Base-by-base conservation (phyloP, 92 coral and sea anemone genomes). In the Porites evermanni region DNA sequence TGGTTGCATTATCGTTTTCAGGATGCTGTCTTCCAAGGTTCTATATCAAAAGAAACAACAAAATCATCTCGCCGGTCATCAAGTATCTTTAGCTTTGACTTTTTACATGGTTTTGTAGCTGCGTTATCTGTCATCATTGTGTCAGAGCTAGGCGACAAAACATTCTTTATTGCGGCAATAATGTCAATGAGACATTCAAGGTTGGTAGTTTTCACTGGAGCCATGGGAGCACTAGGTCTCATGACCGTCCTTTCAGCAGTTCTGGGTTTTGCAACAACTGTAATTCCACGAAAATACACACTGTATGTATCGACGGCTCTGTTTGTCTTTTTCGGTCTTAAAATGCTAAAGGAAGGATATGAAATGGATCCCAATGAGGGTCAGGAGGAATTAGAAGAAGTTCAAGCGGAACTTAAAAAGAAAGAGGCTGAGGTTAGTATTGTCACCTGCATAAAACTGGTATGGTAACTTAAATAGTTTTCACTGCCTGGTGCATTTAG, bases 321-420 rank as follows among this genome's bases (percentile, higher is more conserved):
- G 76, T 96, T 94, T 74, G 72, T 91, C 66, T 87, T 94, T 82
- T 96, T 96, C 83, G 99, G 99, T 13, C 87, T 96, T 58, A 92
- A 94, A 72, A 96, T 96, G 99, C 87, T 96, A 21, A 93, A 96
- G 79, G 99, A 96, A 64, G 99, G 99, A n/a, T 90, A 81, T 84
- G 98, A 93, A 68, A 97, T 97, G 99, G 95, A 97, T 65, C 93
- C 98, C 12, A 97, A 95, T 86, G 99, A 97, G 84, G 99, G 98
- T 0, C 97, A 97, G 70, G 99, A 97, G 67, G 98, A 97, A 67
- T 90, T 94, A 12, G 98, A 97, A 66, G 98, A 95, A 85, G 99
- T 97, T 1, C 99, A 97, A 88, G 99, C 99, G 14, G 99, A 97
- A 79, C 89, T 97, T 8, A 97, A 97, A 87, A 94, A 97, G 83